Conservation (phyloP, 2,888 invertebrate species). For the Euphydryas editha region DNA sequence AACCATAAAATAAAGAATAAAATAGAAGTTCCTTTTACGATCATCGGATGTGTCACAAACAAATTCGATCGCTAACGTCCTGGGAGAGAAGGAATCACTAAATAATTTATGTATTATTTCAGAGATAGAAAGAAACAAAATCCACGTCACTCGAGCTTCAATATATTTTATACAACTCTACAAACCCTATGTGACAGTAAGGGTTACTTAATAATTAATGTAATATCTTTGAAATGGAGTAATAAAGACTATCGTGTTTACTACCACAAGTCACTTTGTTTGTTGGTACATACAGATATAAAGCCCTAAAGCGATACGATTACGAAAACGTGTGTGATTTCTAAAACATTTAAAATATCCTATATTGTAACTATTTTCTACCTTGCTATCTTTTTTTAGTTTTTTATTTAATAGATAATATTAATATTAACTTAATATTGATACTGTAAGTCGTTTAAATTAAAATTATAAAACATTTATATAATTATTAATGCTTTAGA, state of each 20-base stretch:
- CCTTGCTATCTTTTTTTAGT: background rate
- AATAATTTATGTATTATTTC: constrained; percentile 4
- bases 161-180: constrained; percentile 1
- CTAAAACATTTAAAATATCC: too few relatives aligned
- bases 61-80: background rate
- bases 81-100: background rate
- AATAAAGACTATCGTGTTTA: background rate
- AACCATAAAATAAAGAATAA: constrained; percentile 1
- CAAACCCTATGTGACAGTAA: background rate
- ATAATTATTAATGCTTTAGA: too few relatives aligned
- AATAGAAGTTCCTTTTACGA: background rate
- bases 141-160: background rate
- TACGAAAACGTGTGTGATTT: background rate
- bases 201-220: background rate
- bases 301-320: background rate
- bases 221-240: background rate
- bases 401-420: too few relatives aligned
- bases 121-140: background rate
- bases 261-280: background rate
- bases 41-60: background rate
- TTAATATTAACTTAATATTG: too few relatives aligned
- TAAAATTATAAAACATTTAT: too few relatives aligned
- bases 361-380: too few relatives aligned
- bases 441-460: too few relatives aligned
- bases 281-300: background rate